Base-by-base conservation (phyloP, 2,113 vertebrate species). In the Acrocephalus arundinaceus region DNA sequence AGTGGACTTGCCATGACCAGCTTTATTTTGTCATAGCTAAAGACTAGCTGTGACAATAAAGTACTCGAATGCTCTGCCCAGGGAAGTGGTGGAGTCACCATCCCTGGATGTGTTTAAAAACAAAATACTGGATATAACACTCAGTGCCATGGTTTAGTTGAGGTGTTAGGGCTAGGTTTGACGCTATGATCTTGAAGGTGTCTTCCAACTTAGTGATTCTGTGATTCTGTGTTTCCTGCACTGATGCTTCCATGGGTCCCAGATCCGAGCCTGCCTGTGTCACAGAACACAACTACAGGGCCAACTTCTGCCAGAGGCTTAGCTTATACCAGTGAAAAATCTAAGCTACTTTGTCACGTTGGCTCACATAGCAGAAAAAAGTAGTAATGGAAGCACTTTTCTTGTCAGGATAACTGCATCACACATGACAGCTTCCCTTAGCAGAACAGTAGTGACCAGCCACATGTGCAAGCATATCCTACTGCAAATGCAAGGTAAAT, bases 381-480 rank as follows among this genome's bases (percentile, higher is more conserved):
- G 31, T 57, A 79, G 39, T 72, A 95, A 87, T 35, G 46, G 90
- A 94, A 94, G 57, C 46, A 71, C 37, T 89, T 92, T 72, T 73
- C 58, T 41, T 82, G 25, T 66, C 78, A 76, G 71, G 20, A 13
- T 83, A 93, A 62, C 49, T 45, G 25, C 54, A 37, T 88, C 63
- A 72, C 70, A 75, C 33, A 33, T n/a, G 74, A 79, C 71, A 90
- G 52, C 66, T 89, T 72, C 39, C 52, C 58, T 95, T 39, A 41
- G 35, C 51, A 41, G 62, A 85, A 35, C 8, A n/a, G 52, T 7
- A 76, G 57, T 52, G 54, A 78, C 70, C 62, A 89, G 52, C 25
- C 81, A 61, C 73, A 39, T 28, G 0, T 72, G 62, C 33, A 85
- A 46, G 18, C 0, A 0, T 35, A 78, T 41, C 51, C 63, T 84